A percentile compares a stretch with the other conserved stretches of the same genome.
Conservation (phyloP, 1,140 invertebrate genomes). For the Harpegnathos saltator region DNA sequence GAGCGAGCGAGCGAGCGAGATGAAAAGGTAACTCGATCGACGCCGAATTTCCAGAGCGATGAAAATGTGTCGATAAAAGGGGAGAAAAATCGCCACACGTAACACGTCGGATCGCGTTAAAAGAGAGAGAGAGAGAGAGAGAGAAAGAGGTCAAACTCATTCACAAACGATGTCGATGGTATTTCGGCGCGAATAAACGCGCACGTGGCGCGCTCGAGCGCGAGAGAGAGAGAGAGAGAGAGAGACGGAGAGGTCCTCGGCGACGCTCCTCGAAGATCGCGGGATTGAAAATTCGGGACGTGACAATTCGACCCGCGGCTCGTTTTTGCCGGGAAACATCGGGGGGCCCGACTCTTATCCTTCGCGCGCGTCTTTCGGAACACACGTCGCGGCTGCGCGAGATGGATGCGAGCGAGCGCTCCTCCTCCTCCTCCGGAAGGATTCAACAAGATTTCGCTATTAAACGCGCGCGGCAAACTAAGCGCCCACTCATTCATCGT, state of each 20-base stretch:
- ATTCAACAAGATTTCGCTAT: background rate
- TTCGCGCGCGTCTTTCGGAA: background rate
- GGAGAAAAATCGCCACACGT: too few relatives aligned
- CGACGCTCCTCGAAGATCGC: too few relatives aligned
- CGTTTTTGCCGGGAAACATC: background rate
- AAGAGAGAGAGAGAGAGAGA: too few relatives aligned
- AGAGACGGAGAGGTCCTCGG: slow-evolving; percentile 30
- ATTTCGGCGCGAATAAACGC: background rate
- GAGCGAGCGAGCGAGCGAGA: too few relatives aligned
- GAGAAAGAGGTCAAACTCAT: background rate
- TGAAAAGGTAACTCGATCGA: slow-evolving; percentile 48
- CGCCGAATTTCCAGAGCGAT: slow-evolving; percentile 37
- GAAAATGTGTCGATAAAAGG: background rate
- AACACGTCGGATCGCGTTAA: too few relatives aligned
- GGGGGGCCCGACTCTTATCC: too few relatives aligned
- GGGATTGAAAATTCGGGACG: too few relatives aligned
- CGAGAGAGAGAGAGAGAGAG: too few relatives aligned
- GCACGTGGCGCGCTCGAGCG: too few relatives aligned
- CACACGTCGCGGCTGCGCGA: background rate
- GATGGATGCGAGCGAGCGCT: background rate
- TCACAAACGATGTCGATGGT: background rate
- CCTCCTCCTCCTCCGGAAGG: background rate
- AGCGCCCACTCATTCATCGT: background rate
- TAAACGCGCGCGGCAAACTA: background rate
- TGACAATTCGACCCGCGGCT: too few relatives aligned